Evolutionary conservation across 2,113 vertebrate species (phyloP).

Genomic region (Eidolon helvum): DNA sequence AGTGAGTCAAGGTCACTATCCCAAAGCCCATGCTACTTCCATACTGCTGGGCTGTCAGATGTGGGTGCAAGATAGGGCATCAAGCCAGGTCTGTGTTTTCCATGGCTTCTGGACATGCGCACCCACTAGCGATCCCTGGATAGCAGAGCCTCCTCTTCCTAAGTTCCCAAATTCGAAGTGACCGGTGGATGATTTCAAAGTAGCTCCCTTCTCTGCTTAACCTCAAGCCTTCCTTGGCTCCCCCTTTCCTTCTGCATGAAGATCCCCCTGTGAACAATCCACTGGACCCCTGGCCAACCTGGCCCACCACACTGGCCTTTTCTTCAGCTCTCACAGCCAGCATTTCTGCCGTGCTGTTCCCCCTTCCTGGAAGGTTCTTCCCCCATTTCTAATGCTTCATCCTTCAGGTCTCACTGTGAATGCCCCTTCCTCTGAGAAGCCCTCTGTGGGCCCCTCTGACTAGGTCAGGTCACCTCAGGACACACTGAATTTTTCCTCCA

Average conservation of each 20-base stretch:
- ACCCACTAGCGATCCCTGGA: neutral
- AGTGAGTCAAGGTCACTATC: neutral
- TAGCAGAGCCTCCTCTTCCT: neutral
- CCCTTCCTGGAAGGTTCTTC: neutral
- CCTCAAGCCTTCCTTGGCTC: neutral
- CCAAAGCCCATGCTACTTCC: neutral
- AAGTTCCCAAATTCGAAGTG: neutral
- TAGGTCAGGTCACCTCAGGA: neutral
- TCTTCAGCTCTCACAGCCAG: neutral
- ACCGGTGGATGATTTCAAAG: neutral
- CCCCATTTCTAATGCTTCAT: neutral
- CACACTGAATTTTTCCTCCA: neutral
- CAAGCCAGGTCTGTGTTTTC: neutral
- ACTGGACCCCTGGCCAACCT: neutral
- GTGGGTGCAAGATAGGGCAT: neutral
- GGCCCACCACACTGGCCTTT: neutral
- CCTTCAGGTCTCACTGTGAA: neutral
- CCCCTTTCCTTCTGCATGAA: neutral
- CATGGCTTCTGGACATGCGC: no score
- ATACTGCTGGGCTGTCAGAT: neutral
- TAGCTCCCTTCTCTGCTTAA: neutral
- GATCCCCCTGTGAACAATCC: neutral
- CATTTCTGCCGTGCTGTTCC: neutral
- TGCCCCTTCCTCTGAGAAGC: neutral
- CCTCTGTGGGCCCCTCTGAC: neutral